Conservation (phyloP, 2,888 invertebrate species). For the Artemia sinica region DNA sequence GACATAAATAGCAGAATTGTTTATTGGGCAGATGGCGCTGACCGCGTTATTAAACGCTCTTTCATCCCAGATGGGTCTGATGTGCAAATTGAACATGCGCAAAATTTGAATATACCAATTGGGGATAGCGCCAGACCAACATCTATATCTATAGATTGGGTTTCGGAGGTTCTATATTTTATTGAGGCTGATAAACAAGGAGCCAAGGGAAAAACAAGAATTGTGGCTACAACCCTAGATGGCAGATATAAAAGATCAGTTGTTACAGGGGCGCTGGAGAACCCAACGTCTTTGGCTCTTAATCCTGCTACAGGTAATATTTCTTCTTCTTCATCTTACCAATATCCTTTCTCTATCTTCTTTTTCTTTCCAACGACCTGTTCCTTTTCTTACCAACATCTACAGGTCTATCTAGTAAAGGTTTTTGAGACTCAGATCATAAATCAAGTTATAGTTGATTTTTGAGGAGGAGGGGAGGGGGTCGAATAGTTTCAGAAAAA, state of each 20-base stretch:
- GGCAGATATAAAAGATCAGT: constrained; percentile 69
- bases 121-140: constrained; percentile 59
- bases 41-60: constrained; percentile 58
- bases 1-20: constrained; percentile 64
- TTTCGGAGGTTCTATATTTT: constrained; percentile 85
- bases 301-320: constrained; percentile 47
- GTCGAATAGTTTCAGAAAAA: no score
- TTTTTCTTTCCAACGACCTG: no score
- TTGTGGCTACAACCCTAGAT: constrained; percentile 74
- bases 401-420: no score
- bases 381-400: no score
- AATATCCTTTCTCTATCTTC: no score
- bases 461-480: no score
- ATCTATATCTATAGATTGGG: constrained; percentile 80
- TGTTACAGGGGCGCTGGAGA: constrained; percentile 55
- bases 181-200: constrained; percentile 54
- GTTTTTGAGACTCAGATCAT: no score
- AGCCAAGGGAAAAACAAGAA: constrained; percentile 38
- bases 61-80: constrained; percentile 66
- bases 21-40: constrained; percentile 88
- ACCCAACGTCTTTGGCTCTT: constrained; percentile 70
- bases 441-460: no score
- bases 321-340: background rate
- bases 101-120: constrained; percentile 43
- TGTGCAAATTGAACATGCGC: constrained; percentile 63